Conservation (phyloP, 2,797 vertebrate species). For the Rhinatrema bivittatum region DNA sequence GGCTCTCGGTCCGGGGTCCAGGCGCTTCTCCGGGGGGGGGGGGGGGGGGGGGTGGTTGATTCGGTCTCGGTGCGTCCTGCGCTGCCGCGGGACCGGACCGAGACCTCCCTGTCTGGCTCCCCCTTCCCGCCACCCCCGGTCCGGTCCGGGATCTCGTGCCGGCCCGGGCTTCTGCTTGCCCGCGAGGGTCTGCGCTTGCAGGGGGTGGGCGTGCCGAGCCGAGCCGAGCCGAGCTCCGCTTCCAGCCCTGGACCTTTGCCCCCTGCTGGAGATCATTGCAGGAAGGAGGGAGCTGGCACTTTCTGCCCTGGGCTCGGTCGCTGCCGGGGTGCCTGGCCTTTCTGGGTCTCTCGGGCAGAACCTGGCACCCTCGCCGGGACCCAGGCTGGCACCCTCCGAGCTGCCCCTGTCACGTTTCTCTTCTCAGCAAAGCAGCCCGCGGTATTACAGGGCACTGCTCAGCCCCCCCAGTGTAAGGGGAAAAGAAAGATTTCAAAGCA, state of each 20-base stretch:
- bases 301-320: too few relatives aligned
- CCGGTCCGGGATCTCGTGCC: background rate
- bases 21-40: background rate
- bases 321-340: background rate
- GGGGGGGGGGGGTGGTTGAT: too few relatives aligned
- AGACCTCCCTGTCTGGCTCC: background rate
- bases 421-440: too few relatives aligned
- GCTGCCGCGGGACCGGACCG: background rate
- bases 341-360: background rate
- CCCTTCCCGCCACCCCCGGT: background rate
- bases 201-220: background rate
- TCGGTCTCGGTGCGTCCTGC: background rate
- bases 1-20: slow-evolving; percentile 9
- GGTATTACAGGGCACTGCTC: too few relatives aligned
- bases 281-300: slow-evolving; percentile 1
- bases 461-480: too few relatives aligned
- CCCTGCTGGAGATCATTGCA: background rate
- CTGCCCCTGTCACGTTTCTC: too few relatives aligned
- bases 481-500: too few relatives aligned
- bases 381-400: background rate
- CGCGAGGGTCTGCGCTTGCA: too few relatives aligned
- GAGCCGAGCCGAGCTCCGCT: too few relatives aligned
- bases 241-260: too few relatives aligned
- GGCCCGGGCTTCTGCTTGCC: too few relatives aligned
- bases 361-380: too few relatives aligned